phyloP scores from a whole-genome alignment of 2,888 invertebrate species.

The Pollenia amentaria region DNA sequence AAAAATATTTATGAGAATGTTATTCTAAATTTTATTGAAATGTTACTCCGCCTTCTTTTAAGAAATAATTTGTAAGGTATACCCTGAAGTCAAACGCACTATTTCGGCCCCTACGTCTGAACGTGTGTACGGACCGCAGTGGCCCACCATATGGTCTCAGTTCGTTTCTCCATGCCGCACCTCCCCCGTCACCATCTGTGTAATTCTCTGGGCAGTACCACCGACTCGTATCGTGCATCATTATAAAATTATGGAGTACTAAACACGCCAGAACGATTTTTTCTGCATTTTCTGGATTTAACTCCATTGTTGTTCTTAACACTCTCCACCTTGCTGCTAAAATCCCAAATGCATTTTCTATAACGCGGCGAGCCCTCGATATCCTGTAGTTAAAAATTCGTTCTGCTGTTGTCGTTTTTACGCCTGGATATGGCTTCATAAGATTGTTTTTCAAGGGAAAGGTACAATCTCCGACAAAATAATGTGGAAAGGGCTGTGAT shows the following conservation, averaged over 20 bases:
- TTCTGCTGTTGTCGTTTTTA: not conserved
- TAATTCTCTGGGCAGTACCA: slow-evolving; percentile 43
- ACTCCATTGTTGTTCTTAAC: slow-evolving; percentile 25
- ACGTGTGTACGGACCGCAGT: slow-evolving; percentile 16
- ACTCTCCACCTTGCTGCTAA: not conserved
- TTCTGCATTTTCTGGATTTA: slow-evolving; percentile 7
- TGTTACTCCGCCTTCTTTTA: slow-evolving; percentile 7
- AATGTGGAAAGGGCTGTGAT: not conserved
- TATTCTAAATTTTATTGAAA: slow-evolving; percentile 28
- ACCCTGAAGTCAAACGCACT: slow-evolving; percentile 10
- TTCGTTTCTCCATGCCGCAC: slow-evolving; percentile 28
- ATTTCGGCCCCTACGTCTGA: slow-evolving; percentile 25
- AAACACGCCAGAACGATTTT: slow-evolving; percentile 6
- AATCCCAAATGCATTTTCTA: slow-evolving; percentile 17
- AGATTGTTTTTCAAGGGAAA: not conserved
- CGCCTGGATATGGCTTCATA: not conserved
- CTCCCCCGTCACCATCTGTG: not conserved
- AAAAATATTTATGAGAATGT: not conserved
- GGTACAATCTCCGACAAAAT: slow-evolving; percentile 11
- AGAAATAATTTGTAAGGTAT: not conserved
- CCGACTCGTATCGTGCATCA: not conserved
- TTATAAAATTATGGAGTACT: slow-evolving; percentile 22
- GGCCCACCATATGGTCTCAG: not conserved
- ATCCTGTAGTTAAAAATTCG: slow-evolving; percentile 1
- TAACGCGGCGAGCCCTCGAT: not conserved